A percentile compares a stretch with the other conserved stretches of the same genome.
These are phyloP conservation scores for Cyphomyrus discorhynchus DNA, from an alignment of 2,113 vertebrate genomes.

Conservation along the genomic window DNA sequence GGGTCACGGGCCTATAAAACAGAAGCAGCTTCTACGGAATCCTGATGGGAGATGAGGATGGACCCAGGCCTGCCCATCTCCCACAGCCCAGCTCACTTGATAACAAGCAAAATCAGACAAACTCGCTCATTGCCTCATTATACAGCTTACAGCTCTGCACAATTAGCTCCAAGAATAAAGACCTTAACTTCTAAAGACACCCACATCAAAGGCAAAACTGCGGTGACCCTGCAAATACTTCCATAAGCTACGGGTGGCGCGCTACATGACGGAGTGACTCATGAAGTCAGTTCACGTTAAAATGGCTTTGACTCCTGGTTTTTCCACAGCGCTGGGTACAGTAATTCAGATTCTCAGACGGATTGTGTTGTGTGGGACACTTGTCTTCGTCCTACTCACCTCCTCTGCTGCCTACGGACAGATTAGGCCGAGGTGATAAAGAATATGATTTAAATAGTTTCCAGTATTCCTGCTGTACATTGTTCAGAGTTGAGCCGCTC, in stretches of 20 bases:
- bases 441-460: neutral
- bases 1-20: neutral
- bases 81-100: neutral
- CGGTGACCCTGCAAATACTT: neutral
- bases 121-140: neutral
- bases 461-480: neutral
- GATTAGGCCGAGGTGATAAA: neutral
- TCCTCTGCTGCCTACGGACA: neutral
- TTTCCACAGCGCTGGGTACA: neutral
- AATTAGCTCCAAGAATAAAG: neutral
- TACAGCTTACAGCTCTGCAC: neutral
- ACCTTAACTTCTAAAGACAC: neutral
- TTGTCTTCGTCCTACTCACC: neutral
- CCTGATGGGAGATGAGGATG: neutral
- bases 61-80: neutral
- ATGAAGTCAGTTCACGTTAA: neutral
- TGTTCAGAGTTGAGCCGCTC: slow-evolving; percentile 23
- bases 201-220: neutral
- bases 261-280: neutral
- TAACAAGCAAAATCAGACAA: neutral
- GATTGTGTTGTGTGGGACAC: neutral
- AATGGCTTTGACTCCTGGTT: neutral
- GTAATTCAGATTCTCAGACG: neutral
- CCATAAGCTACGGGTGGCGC: neutral
- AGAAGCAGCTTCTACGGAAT: neutral